Evolutionary conservation across 2,888 invertebrate species (phyloP).

Genomic region (Polietes domitor): DNA sequence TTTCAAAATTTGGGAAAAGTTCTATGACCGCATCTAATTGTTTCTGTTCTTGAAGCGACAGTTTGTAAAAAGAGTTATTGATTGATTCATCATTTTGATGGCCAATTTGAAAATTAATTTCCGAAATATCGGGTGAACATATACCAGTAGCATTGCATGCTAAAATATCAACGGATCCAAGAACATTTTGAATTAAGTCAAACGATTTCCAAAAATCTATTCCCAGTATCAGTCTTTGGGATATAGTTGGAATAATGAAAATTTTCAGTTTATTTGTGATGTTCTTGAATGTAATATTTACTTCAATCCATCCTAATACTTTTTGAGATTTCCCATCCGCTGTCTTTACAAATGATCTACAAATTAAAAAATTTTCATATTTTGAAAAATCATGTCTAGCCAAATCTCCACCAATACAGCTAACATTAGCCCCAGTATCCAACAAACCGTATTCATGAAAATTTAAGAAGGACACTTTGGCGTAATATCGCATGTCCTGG

Average conservation of each 20-base stretch:
- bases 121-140: no score
- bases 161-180: neutral
- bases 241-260: neutral
- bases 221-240: conserved; percentile 3
- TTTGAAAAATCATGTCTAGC: neutral
- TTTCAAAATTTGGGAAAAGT: conserved; percentile 28
- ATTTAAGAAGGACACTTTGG: conserved; percentile 17
- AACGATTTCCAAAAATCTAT: conserved; percentile 18
- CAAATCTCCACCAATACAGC: neutral
- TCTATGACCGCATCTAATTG: conserved; percentile 16
- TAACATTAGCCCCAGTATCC: conserved; percentile 15
- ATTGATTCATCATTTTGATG: no score
- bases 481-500: neutral
- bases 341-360: conserved; percentile 1
- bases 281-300: neutral
- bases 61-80: neutral
- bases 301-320: neutral
- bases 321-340: neutral
- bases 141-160: neutral
- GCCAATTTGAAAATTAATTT: no score
- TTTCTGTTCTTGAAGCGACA: neutral
- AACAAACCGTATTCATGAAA: conserved; percentile 19
- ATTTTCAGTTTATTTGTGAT: neutral
- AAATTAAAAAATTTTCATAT: neutral
- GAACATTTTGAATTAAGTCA: neutral